Evolutionary conservation across 1,140 invertebrate species (phyloP).

Genomic region (Trypoxylus dichotomus): DNA sequence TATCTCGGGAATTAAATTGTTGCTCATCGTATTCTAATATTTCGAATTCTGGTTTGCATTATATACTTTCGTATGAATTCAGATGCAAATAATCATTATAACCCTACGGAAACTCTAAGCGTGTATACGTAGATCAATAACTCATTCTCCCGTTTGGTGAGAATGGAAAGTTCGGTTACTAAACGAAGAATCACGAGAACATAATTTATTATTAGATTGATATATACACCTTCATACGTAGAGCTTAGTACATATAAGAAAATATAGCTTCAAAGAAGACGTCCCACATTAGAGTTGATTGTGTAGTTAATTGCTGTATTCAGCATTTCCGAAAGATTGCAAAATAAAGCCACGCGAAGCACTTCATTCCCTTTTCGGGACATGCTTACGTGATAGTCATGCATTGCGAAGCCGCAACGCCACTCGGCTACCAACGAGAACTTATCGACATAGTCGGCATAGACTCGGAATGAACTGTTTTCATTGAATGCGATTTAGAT

Average conservation of each 20-base stretch:
- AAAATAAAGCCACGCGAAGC: not conserved
- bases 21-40: too few relatives aligned
- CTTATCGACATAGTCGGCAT: not conserved
- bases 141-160: not conserved
- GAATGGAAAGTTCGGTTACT: not conserved
- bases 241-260: not conserved
- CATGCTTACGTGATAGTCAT: slow-evolving; percentile 2
- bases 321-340: slow-evolving; percentile 1
- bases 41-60: too few relatives aligned
- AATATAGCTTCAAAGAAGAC: not conserved
- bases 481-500: not conserved
- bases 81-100: not conserved
- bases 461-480: not conserved
- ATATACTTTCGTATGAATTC: too few relatives aligned
- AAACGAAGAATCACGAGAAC: not conserved
- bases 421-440: not conserved
- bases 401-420: not conserved
- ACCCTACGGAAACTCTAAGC: not conserved
- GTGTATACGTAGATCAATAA: not conserved
- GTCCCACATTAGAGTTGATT: not conserved
- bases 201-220: not conserved
- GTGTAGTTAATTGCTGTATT: not conserved
- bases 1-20: too few relatives aligned
- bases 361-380: not conserved
- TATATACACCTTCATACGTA: not conserved